These are phyloP conservation scores for Gobius niger DNA, from an alignment of 2,113 vertebrate species.

Conservation along the genomic window DNA sequence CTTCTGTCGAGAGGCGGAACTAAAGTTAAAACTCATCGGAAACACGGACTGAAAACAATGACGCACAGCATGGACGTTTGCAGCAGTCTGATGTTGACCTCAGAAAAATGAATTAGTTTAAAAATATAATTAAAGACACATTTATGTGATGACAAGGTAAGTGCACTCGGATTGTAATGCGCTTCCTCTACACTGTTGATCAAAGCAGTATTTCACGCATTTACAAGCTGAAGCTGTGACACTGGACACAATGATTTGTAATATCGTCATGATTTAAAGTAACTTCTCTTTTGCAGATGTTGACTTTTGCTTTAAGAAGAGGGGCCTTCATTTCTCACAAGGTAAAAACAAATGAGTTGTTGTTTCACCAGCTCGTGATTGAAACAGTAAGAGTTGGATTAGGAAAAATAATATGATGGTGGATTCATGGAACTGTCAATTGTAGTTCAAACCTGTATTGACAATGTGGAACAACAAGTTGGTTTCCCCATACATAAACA, in stretches of 20 bases:
- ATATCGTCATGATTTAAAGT: background rate
- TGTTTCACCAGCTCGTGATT: background rate
- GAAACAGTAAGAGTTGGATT: no score
- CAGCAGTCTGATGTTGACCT: constrained; percentile 7
- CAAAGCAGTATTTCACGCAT: background rate
- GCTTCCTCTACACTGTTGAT: background rate
- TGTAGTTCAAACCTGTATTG: no score
- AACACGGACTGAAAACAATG: constrained; percentile 40
- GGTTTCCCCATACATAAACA: no score
- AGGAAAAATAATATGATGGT: no score
- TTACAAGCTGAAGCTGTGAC: no score
- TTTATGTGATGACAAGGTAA: constrained; percentile 21
- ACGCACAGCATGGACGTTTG: accelerated
- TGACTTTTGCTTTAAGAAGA: constrained; percentile 41
- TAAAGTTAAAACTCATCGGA: background rate
- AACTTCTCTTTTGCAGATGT: constrained; percentile 38
- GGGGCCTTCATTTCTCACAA: constrained; percentile 31
- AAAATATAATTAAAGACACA: background rate
- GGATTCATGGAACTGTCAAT: no score
- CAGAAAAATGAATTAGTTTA: accelerated
- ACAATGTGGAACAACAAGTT: no score
- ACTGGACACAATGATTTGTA: no score
- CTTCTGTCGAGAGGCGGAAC: constrained; percentile 32
- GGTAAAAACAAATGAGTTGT: constrained; percentile 22
- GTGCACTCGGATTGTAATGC: accelerated